phyloP scores from a whole-genome alignment of 2,888 invertebrate genomes.

The Drosophila algonquin region DNA sequence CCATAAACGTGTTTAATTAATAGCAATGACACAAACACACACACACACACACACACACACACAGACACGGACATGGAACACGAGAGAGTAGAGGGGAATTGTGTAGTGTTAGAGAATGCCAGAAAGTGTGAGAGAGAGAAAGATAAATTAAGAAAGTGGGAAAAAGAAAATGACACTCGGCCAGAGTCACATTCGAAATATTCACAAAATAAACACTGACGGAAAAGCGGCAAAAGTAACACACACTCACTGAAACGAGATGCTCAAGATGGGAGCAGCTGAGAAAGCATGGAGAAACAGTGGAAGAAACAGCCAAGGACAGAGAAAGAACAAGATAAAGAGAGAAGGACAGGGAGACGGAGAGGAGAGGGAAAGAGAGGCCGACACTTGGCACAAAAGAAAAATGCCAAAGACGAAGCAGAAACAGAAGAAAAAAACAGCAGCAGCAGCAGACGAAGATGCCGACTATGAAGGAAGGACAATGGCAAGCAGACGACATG shows the following conservation, averaged over 20 bases:
- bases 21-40: slow-evolving; percentile 66
- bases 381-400: slow-evolving; percentile 51
- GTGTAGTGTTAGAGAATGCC: slow-evolving; percentile 2
- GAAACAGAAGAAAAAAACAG: slow-evolving; percentile 17
- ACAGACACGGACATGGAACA: not conserved
- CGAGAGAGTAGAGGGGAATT: slow-evolving; percentile 33
- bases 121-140: not conserved
- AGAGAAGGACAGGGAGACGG: not conserved
- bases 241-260: slow-evolving; percentile 38
- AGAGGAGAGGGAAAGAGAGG: slow-evolving; percentile 1
- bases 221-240: slow-evolving; percentile 63
- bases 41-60: slow-evolving; percentile 52
- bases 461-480: slow-evolving; percentile 47
- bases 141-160: slow-evolving; percentile 11
- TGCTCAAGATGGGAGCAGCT: slow-evolving; percentile 29
- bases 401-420: slow-evolving; percentile 56
- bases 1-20: slow-evolving; percentile 76
- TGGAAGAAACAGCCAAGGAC: not conserved
- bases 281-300: slow-evolving; percentile 24
- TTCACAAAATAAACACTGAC: slow-evolving; percentile 73
- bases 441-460: slow-evolving; percentile 28
- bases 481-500: slow-evolving; percentile 37
- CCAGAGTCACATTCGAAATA: slow-evolving; percentile 66
- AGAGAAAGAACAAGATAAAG: not conserved
- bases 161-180: slow-evolving; percentile 64